Conservation (phyloP, 2,113 vertebrate genomes). For the Ceyx cyanopectus region DNA sequence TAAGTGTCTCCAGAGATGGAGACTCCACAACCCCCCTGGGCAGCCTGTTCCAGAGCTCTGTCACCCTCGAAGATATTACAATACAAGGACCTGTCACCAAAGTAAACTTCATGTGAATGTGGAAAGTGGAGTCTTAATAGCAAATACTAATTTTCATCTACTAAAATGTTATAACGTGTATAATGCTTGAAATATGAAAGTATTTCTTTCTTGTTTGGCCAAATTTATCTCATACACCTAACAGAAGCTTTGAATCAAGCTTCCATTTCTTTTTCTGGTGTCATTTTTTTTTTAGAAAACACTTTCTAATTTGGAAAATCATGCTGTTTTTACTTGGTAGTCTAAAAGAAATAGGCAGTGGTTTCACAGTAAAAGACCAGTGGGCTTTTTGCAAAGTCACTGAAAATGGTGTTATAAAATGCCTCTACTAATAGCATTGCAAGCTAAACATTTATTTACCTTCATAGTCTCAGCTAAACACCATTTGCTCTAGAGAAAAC, state of each 20-base stretch:
- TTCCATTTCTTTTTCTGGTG: neutral
- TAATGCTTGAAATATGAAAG: neutral
- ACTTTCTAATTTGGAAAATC: neutral
- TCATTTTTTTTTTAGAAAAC: constrained; percentile 17
- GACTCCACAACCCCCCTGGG: too few species aligned
- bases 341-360: neutral
- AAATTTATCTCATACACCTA: neutral
- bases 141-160: constrained; percentile 29
- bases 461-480: neutral
- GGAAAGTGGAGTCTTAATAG: constrained; percentile 12
- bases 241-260: neutral
- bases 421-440: neutral
- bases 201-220: neutral
- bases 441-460: neutral
- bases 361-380: neutral
- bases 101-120: constrained; percentile 16
- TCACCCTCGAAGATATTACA: neutral
- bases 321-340: neutral
- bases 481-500: neutral
- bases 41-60: too few species aligned
- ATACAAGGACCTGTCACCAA: neutral
- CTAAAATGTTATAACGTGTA: neutral
- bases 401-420: constrained; percentile 5
- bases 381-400: neutral
- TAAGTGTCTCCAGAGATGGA: too few species aligned